A percentile compares a stretch with the other conserved stretches of the same genome.
Evolutionary conservation across 2,888 invertebrate genomes (phyloP).

Genomic region (Drosophila borealis): DNA sequence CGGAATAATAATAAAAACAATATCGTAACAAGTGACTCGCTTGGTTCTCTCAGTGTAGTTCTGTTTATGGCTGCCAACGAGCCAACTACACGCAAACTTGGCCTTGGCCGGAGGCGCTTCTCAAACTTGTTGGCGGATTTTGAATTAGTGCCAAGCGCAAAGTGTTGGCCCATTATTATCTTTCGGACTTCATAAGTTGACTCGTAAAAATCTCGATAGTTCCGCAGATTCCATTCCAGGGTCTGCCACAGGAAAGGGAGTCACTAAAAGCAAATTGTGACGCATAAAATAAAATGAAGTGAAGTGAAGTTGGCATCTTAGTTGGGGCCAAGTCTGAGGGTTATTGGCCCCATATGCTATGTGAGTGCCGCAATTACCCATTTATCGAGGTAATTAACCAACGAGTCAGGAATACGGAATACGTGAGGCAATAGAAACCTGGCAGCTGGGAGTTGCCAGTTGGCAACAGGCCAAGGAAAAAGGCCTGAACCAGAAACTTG

Average conservation of each 20-base stretch:
- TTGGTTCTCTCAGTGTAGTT: constrained; percentile 41
- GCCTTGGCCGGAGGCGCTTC: constrained; percentile 41
- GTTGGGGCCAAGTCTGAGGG: constrained; percentile 26
- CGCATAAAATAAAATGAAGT: constrained; percentile 51
- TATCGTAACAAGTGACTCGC: constrained; percentile 52
- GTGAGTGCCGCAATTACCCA: constrained; percentile 50
- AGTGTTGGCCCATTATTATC: constrained; percentile 85
- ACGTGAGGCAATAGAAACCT: constrained; percentile 57
- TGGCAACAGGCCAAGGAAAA: constrained; percentile 33
- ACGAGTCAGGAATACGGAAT: constrained; percentile 32
- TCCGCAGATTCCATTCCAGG: constrained; percentile 12
- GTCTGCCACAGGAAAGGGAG: constrained; percentile 6
- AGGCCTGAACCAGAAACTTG: constrained; percentile 4
- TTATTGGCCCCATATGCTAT: constrained; percentile 43
- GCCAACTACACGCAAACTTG: constrained; percentile 44
- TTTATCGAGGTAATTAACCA: constrained; percentile 75
- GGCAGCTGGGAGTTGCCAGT: constrained; percentile 20
- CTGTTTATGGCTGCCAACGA: constrained; percentile 23
- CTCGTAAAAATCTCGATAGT: constrained; percentile 70
- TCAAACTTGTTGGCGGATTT: constrained; percentile 63
- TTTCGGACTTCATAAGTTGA: constrained; percentile 83
- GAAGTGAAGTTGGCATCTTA: constrained; percentile 16
- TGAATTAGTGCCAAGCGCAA: constrained; percentile 83
- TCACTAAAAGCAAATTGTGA: constrained; percentile 42
- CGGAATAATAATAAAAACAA: constrained; percentile 42